A percentile compares a stretch with the other conserved stretches of the same genome.
Evolutionary conservation across 2,888 invertebrate genomes (phyloP).

Genomic region (Pandemis heparana): DNA sequence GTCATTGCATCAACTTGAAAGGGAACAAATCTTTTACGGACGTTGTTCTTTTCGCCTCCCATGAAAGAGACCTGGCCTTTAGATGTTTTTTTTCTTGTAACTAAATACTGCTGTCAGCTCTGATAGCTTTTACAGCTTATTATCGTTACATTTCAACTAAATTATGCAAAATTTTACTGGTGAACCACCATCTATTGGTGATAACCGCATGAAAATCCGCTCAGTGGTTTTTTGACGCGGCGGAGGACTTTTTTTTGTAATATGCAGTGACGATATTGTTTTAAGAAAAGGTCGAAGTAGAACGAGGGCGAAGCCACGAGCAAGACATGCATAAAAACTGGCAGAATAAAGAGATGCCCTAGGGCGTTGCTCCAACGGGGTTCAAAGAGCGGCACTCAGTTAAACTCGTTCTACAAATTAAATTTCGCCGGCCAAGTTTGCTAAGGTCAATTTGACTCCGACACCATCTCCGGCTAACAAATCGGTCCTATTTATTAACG

Average conservation of each 20-base stretch:
- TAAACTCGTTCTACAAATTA: conserved; percentile 11
- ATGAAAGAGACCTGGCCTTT: neutral
- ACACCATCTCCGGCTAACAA: conserved; percentile 27
- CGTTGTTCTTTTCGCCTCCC: conserved; percentile 17
- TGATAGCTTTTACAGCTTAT: no score
- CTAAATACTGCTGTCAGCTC: no score
- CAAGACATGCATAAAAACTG: neutral
- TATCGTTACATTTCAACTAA: no score
- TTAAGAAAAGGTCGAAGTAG: no score
- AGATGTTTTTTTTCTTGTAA: neutral
- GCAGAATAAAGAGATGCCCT: neutral
- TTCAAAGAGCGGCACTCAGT: neutral
- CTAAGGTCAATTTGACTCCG: conserved; percentile 31
- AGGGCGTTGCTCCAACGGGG: neutral
- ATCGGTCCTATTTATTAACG: conserved; percentile 35
- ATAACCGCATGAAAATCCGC: no score
- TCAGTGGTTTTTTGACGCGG: no score
- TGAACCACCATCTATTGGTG: no score
- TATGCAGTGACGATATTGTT: no score
- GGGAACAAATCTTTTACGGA: conserved; percentile 38
- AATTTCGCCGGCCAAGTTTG: conserved; percentile 22
- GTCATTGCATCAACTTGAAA: conserved; percentile 34
- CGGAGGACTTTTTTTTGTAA: no score
- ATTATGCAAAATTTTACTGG: no score
- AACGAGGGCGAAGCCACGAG: no score